Percentiles rank a stretch among this genome's conserved stretches.
These are phyloP conservation scores for Helicolenus hilgendorfi DNA, from an alignment of 2,797 vertebrate species.

Conservation along the genomic window DNA sequence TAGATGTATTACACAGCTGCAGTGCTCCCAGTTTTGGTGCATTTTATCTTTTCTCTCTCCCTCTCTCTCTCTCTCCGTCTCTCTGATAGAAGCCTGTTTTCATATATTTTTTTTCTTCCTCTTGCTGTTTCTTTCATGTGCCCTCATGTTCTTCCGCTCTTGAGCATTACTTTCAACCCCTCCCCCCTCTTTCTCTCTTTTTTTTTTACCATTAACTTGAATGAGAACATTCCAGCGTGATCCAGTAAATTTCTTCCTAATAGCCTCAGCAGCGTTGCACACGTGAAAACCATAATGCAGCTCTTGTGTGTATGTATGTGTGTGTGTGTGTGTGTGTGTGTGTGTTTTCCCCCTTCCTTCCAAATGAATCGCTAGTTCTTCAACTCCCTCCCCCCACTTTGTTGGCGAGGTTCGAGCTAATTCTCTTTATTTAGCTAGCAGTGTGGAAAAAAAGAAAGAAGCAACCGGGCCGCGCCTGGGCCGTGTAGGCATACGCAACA, in stretches of 20 bases:
- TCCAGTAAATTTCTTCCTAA: slow-evolving; percentile 82
- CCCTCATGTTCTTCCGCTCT: slow-evolving; percentile 70
- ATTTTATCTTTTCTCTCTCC: slow-evolving; percentile 76
- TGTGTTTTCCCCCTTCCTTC: slow-evolving; percentile 57
- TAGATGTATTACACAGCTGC: slow-evolving; percentile 91
- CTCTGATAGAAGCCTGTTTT: slow-evolving; percentile 59
- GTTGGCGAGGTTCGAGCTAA: slow-evolving; percentile 82
- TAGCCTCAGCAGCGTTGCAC: slow-evolving; percentile 77
- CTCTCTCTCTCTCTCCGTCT: slow-evolving; percentile 1
- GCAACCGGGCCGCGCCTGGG: slow-evolving; percentile 43
- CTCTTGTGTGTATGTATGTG: slow-evolving; percentile 40
- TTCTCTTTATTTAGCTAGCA: slow-evolving; percentile 84
- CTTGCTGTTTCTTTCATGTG: slow-evolving; percentile 59
- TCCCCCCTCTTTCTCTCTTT: slow-evolving; percentile 45
- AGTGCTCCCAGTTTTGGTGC: slow-evolving; percentile 86
- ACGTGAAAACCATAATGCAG: slow-evolving; percentile 86
- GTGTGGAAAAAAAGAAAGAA: slow-evolving; percentile 32
- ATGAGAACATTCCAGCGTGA: slow-evolving; percentile 87
- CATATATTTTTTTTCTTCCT: slow-evolving; percentile 21
- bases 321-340: slow-evolving; percentile 32
- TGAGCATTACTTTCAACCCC: slow-evolving; percentile 76
- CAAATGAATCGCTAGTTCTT: slow-evolving; percentile 84
- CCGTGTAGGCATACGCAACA: slow-evolving; percentile 70
- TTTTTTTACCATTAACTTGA: slow-evolving; percentile 73
- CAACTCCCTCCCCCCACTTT: slow-evolving; percentile 88